Percentiles rank a stretch among this genome's conserved stretches.
Evolutionary conservation across 2,797 vertebrate species (phyloP).

Genomic region (Channallabes apus): DNA sequence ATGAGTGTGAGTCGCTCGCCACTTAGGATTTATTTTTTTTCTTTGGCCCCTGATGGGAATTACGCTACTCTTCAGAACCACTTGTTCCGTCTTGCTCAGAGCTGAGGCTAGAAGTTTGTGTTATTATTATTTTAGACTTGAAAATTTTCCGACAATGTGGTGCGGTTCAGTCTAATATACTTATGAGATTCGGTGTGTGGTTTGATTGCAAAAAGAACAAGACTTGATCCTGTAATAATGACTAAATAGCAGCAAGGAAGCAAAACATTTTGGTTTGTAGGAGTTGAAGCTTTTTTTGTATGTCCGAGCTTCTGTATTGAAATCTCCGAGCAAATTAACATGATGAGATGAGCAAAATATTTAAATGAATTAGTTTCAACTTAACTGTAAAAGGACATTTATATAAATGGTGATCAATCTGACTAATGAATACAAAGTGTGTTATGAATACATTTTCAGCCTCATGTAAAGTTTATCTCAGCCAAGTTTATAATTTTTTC

Average conservation of each 20-base stretch:
- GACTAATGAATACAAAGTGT: neutral
- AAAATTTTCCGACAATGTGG: slow-evolving; percentile 5
- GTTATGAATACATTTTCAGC: neutral
- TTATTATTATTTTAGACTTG: slow-evolving; percentile 36
- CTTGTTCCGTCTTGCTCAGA: slow-evolving; percentile 16
- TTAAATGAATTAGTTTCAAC: no score
- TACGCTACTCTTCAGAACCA: slow-evolving; percentile 35
- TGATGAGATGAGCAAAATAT: neutral
- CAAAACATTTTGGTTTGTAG: neutral
- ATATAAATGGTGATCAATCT: neutral
- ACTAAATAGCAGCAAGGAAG: neutral
- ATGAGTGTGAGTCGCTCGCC: slow-evolving; percentile 42
- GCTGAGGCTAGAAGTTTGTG: slow-evolving; percentile 32
- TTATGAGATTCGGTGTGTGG: neutral
- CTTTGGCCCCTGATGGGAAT: slow-evolving; percentile 55
- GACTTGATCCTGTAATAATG: neutral
- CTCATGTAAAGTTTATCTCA: no score
- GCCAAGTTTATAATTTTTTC: neutral
- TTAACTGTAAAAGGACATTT: no score
- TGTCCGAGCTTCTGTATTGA: neutral
- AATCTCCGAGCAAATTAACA: neutral
- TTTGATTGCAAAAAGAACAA: neutral
- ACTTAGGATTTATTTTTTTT: slow-evolving; percentile 26
- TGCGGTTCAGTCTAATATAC: neutral
- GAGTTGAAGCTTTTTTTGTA: no score